These are phyloP conservation scores for Cossypha polioptera DNA, from an alignment of 2,797 vertebrate genomes.

Conservation along the genomic window DNA sequence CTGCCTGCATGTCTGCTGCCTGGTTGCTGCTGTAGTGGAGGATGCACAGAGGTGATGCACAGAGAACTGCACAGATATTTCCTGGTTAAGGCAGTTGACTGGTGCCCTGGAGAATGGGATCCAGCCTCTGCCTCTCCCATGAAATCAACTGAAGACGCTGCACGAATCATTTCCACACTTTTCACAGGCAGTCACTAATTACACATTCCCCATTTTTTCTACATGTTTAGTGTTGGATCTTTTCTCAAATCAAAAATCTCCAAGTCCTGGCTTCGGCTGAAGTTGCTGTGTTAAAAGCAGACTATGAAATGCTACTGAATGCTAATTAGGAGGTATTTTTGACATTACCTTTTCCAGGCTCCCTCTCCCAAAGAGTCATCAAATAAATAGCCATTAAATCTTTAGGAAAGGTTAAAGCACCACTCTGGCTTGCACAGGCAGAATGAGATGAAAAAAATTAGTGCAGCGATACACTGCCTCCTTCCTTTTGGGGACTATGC, in stretches of 20 bases:
- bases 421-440: not conserved
- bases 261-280: not conserved
- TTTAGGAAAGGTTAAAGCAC: not conserved
- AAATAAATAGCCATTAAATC: not conserved
- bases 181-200: not conserved
- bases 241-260: not conserved
- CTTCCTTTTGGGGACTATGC: not conserved
- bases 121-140: not conserved
- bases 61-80: not conserved
- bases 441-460: not conserved
- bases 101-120: not conserved
- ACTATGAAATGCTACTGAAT: not conserved
- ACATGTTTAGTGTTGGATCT: not conserved
- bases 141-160: not conserved
- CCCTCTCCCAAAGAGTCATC: not conserved
- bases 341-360: not conserved
- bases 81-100: not conserved
- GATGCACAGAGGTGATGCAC: not conserved
- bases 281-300: not conserved
- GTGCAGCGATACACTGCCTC: not conserved
- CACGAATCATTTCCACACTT: not conserved
- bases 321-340: not conserved
- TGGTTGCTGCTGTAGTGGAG: not conserved
- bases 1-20: not conserved
- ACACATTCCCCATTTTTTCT: not conserved